Evolutionary conservation across 2,113 vertebrate species (phyloP).

Genomic region (Jacana jacana): DNA sequence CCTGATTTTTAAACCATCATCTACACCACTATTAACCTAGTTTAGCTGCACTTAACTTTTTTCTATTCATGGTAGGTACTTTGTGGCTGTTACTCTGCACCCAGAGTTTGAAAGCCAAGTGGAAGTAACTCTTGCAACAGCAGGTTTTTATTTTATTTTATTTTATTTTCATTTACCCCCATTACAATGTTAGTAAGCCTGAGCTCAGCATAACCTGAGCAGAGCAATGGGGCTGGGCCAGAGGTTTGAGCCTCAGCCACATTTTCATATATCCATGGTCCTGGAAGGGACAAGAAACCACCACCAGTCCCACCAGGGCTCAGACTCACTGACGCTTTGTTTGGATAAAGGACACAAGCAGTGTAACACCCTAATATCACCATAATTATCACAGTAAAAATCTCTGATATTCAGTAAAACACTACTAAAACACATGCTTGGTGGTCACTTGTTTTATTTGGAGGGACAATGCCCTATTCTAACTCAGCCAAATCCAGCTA

Average conservation of each 20-base stretch:
- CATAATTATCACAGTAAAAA: not conserved
- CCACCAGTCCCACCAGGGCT: not conserved
- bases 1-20: not conserved
- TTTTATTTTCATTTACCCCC: not conserved
- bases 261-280: rapidly evolving
- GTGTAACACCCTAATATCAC: not conserved
- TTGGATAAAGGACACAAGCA: not conserved
- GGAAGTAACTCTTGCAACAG: not conserved
- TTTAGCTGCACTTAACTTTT: not conserved
- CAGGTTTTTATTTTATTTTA: not conserved
- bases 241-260: not conserved
- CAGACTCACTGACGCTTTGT: not conserved
- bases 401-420: not conserved
- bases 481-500: not conserved
- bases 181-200: not conserved
- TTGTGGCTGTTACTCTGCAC: not conserved
- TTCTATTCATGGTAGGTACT: not conserved
- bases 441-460: not conserved
- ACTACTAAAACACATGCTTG: not conserved
- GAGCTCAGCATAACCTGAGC: not conserved
- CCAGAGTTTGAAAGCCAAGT: not conserved
- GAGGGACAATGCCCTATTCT: not conserved
- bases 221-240: not conserved
- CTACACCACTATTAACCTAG: not conserved
- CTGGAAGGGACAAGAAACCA: not conserved